Base-by-base conservation (phyloP, 2,113 vertebrate genomes). In the Pao palembangensis region DNA sequence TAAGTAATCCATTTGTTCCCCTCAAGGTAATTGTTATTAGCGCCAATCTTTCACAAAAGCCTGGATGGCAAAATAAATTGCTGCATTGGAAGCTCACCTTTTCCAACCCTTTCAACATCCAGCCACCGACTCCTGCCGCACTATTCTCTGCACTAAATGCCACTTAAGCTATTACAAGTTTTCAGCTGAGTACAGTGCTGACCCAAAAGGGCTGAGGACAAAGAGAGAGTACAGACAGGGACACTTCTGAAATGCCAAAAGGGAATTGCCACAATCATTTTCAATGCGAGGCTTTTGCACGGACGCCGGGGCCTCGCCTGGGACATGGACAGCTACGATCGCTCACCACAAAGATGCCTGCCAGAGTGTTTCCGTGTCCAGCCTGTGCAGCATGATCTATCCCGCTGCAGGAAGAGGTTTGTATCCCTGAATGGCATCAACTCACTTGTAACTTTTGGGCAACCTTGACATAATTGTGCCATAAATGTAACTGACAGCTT, bases 101-200 rank as follows among this genome's bases (percentile, higher is more conserved):
- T 79, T 69, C 76, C 64, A 80, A 77, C 85, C 80, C 84, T 85
- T 85, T 81, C 85, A 81, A 84, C 82, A 80, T 79, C 85, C 64
- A 76, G 72, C 88, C 84, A 85, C 87, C 89, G 90, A 90, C 88
- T 89, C 81, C 68, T 73, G 80, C 84, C 86, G 82, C 81, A 81
- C 76, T 69, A 86, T 85, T 87, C 84, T 67, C 69, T 72, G 79
- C 85, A 85, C 87, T 89, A 90, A 92, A 90, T 89, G 85, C 86
- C 88, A 91, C 86, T 91, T 89, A 89, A 87, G 87, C 89, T 89
- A 90, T 90, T 91, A 90, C 84, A 88, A 84, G 79, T 88, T 84
- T 85, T 84, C 78, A 88, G 78, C 84, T 81, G 71, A 79, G 83
- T 78, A 78, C 79, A 76, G 80, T 51, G 69, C 61, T 86, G 84